These are phyloP conservation scores for Hycleus phaleratus DNA, from an alignment of 1,140 invertebrate genomes.

Conservation along the genomic window DNA sequence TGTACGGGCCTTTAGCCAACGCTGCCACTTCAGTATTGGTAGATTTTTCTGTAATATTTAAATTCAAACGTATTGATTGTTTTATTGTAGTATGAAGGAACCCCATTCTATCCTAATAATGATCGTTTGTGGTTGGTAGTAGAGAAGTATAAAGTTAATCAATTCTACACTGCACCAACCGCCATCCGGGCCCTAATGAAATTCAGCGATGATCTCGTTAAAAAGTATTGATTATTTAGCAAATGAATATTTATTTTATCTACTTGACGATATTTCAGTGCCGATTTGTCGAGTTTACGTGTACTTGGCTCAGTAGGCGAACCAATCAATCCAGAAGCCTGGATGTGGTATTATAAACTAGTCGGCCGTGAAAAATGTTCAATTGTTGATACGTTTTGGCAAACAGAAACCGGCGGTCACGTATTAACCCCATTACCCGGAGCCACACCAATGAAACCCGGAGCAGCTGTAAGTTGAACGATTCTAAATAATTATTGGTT, in stretches of 20 bases:
- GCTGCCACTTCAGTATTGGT: conserved; percentile 88
- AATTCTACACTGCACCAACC: conserved; percentile 98
- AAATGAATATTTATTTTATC: not conserved
- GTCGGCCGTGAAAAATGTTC: conserved; percentile 77
- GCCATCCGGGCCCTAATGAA: conserved; percentile 96
- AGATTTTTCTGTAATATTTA: conserved; percentile 34
- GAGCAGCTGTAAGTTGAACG: conserved; percentile 73
- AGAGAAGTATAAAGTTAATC: conserved; percentile 89
- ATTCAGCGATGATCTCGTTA: conserved; percentile 70
- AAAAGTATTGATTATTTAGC: conserved; percentile 38
- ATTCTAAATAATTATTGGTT: conserved; percentile 1
- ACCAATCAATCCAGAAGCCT: conserved; percentile 96
- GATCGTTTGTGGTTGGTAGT: conserved; percentile 88
- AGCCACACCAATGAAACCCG: conserved; percentile 92
- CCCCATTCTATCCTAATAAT: conserved; percentile 83
- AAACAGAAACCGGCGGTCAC: conserved; percentile 95
- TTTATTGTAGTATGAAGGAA: conserved; percentile 84
- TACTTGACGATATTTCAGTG: conserved; percentile 37
- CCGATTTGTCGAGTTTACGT: conserved; percentile 57
- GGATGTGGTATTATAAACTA: conserved; percentile 92
- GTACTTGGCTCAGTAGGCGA: conserved; percentile 94
- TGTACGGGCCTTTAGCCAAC: conserved; percentile 91
- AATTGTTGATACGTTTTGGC: conserved; percentile 98
- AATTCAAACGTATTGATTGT: not conserved
- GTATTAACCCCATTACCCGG: conserved; percentile 92